phyloP scores from a whole-genome alignment of 1,140 invertebrate genomes.

The Mercenaria mercenaria region DNA sequence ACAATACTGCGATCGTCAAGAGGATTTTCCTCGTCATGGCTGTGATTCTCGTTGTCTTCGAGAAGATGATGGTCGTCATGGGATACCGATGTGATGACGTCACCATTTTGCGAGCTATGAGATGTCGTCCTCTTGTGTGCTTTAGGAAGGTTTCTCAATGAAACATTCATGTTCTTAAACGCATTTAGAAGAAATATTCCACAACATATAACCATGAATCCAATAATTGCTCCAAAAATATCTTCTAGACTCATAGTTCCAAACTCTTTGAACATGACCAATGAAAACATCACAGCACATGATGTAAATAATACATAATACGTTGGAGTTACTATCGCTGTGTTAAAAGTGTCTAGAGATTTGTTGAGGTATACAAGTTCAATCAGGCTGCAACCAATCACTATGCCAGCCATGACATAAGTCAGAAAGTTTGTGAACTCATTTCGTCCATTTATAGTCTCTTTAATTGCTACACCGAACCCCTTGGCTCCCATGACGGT shows the following conservation, averaged over 20 bases:
- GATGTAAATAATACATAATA: slow-evolving; percentile 99
- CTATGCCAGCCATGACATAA: slow-evolving; percentile 92
- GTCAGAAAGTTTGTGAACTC: slow-evolving; percentile 89
- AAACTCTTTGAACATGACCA: slow-evolving; percentile 91
- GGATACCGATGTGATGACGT: slow-evolving; percentile 54
- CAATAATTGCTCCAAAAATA: slow-evolving; percentile 94
- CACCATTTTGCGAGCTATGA: slow-evolving; percentile 57
- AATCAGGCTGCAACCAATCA: slow-evolving; percentile 90
- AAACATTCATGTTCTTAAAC: slow-evolving; percentile 94
- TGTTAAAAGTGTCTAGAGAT: slow-evolving; percentile 96
- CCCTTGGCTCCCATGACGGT: slow-evolving; percentile 98
- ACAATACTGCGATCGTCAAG: slow-evolving; percentile 20
- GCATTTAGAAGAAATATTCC: slow-evolving; percentile 96
- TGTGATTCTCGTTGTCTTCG: slow-evolving; percentile 62
- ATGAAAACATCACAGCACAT: slow-evolving; percentile 95
- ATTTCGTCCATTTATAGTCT: slow-evolving; percentile 89
- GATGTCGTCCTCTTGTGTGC: slow-evolving; percentile 53
- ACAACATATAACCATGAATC: slow-evolving; percentile 95
- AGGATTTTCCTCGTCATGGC: slow-evolving; percentile 59
- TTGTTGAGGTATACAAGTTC: slow-evolving; percentile 99
- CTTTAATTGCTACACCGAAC: slow-evolving; percentile 94
- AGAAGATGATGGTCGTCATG: slow-evolving; percentile 68
- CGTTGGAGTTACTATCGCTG: slow-evolving; percentile 97
- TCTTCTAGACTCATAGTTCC: slow-evolving; percentile 91
- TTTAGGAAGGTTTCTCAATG: slow-evolving; percentile 87